Conservation (phyloP, 1,140 invertebrate genomes). For the Bicyclus anynana region DNA sequence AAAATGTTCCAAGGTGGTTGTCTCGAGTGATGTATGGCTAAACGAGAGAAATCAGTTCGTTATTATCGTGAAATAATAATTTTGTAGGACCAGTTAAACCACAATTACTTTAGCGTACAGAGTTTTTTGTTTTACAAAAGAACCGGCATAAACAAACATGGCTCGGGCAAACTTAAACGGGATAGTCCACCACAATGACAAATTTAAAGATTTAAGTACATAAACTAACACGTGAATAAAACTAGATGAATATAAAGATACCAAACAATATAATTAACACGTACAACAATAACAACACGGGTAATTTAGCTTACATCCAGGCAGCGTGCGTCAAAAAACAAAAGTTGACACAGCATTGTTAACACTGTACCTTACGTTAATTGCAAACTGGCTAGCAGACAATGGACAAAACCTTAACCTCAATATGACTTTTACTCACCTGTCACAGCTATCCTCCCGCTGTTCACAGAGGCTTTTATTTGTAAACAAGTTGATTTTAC, state of each 20-base stretch:
- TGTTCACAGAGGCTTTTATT: slow-evolving; percentile 51
- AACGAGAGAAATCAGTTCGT: not conserved
- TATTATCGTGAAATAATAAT: slow-evolving; percentile 1
- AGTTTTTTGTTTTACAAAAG: slow-evolving; percentile 39
- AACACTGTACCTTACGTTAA: slow-evolving; percentile 6
- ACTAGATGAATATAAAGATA: not conserved
- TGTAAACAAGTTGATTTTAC: slow-evolving; percentile 52
- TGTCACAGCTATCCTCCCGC: slow-evolving; percentile 55
- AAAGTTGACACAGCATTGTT: slow-evolving; percentile 17
- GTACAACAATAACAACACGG: not conserved
- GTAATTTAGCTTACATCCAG: slow-evolving; percentile 16
- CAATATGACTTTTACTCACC: slow-evolving; percentile 56
- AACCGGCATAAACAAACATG: slow-evolving; percentile 34
- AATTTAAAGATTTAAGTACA: not conserved
- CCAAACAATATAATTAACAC: not conserved
- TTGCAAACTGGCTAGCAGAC: slow-evolving; percentile 1
- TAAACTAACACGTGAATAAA: not conserved
- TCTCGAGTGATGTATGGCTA: not conserved
- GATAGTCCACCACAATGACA: not conserved
- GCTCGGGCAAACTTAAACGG: slow-evolving; percentile 29
- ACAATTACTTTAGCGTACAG: not conserved
- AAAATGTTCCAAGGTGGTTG: not conserved
- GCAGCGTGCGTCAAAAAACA: slow-evolving; percentile 1
- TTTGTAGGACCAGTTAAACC: not conserved
- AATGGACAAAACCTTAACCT: slow-evolving; percentile 38